Percentiles rank a stretch among this genome's conserved stretches.
Conservation (phyloP, 2,888 invertebrate species). For the Atrina japonica region DNA sequence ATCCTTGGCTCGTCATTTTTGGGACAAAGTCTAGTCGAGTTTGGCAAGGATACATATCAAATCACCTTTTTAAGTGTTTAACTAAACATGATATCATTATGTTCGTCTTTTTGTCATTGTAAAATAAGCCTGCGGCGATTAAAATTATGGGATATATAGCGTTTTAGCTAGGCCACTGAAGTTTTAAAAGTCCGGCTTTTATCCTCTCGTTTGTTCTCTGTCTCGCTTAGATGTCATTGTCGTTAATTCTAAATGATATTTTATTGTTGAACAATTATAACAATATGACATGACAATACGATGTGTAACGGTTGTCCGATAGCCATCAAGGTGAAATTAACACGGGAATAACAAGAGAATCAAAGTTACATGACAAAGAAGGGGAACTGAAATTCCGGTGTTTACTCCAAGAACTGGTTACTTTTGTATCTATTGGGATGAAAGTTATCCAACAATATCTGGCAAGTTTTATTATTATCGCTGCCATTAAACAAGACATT, state of each 20-base stretch:
- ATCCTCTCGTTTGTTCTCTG: constrained; percentile 17
- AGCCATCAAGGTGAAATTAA: constrained; percentile 17
- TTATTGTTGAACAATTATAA: constrained; percentile 26
- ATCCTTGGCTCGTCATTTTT: not conserved
- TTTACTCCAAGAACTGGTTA: no score
- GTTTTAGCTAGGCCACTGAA: no score
- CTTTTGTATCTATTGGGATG: no score
- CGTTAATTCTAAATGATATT: constrained; percentile 17
- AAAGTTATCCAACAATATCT: no score
- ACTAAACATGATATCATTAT: constrained; percentile 13
- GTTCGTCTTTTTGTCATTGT: not conserved
- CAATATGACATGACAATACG: constrained; percentile 10
- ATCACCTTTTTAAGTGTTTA: constrained; percentile 23
- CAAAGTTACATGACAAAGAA: constrained; percentile 7
- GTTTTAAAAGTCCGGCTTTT: constrained; percentile 15
- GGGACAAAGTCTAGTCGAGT: constrained; percentile 20
- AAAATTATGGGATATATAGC: no score
- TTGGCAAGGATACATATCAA: constrained; percentile 33
- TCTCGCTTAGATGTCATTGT: constrained; percentile 15
- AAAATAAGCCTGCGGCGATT: no score
- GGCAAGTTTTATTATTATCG: no score
- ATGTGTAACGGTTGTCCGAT: constrained; percentile 9
- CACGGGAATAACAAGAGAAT: constrained; percentile 5
- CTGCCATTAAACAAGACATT: no score
- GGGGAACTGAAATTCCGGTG: no score